A percentile compares a stretch with the other conserved stretches of the same genome.
Conservation (phyloP, 2,797 vertebrate species). For the Sorex maritimensis region DNA sequence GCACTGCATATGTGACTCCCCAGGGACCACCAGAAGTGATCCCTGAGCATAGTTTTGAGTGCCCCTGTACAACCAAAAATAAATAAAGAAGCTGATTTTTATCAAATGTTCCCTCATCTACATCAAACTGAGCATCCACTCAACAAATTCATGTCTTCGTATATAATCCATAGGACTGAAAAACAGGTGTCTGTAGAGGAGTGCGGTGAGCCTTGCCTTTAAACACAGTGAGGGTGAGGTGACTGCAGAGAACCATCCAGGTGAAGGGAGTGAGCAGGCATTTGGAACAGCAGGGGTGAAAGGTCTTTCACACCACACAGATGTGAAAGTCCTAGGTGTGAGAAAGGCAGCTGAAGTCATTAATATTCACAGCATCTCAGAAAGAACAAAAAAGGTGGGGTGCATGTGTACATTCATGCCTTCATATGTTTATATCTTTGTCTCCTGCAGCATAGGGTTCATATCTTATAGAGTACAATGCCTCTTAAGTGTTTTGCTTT, state of each 20-base stretch:
- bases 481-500: neutral
- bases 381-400: neutral
- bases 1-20: too few species aligned
- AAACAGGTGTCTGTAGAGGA: neutral
- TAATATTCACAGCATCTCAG: neutral
- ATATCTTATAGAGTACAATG: neutral
- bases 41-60: too few species aligned
- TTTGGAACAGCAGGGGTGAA: neutral
- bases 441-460: neutral
- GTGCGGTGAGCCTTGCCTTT: neutral
- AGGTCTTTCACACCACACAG: neutral
- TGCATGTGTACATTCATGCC: neutral
- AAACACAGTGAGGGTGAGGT: neutral
- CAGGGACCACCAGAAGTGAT: too few species aligned
- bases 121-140: neutral
- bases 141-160: neutral
- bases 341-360: neutral
- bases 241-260: neutral
- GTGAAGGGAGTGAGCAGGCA: neutral
- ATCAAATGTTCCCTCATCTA: constrained; percentile 15
- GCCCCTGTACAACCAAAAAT: too few species aligned
- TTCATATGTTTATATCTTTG: neutral
- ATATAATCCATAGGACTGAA: neutral
- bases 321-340: neutral
- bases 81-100: neutral